Evolutionary conservation across 1,140 invertebrate genomes (phyloP).

Genomic region (Neocloeon triangulifer): DNA sequence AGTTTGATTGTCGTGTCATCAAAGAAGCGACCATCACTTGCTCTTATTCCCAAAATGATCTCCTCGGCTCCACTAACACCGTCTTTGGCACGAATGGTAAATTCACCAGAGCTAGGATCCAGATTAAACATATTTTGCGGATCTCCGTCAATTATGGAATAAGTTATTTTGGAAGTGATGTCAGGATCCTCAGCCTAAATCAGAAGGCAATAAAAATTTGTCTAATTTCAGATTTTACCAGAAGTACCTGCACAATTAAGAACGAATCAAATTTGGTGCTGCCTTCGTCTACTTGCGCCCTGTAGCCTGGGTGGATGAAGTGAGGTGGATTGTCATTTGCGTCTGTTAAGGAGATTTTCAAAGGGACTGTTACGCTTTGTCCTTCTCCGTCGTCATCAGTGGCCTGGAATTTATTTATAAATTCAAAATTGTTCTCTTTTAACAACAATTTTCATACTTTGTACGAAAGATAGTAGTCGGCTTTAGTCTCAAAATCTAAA

Average conservation of each 20-base stretch:
- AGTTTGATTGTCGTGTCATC: slow-evolving; percentile 48
- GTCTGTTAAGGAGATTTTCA: slow-evolving; percentile 56
- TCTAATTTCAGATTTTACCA: slow-evolving; percentile 2
- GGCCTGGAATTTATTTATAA: too few relatives aligned
- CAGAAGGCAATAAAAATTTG: slow-evolving; percentile 11
- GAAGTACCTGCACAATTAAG: not conserved
- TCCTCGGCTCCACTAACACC: not conserved
- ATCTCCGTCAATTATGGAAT: slow-evolving; percentile 43
- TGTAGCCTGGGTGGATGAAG: slow-evolving; percentile 47
- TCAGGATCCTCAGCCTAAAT: slow-evolving; percentile 57
- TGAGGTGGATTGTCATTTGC: slow-evolving; percentile 69
- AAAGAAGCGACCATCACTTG: slow-evolving; percentile 49
- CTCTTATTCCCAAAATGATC: slow-evolving; percentile 14
- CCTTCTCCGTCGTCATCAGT: slow-evolving; percentile 63
- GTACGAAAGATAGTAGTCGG: slow-evolving; percentile 63
- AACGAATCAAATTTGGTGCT: slow-evolving; percentile 59
- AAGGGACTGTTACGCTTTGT: slow-evolving; percentile 45
- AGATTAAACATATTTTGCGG: slow-evolving; percentile 38
- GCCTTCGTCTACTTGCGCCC: slow-evolving; percentile 62
- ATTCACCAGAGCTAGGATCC: slow-evolving; percentile 39
- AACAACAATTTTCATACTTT: slow-evolving; percentile 27
- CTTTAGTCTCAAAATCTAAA: slow-evolving; percentile 67
- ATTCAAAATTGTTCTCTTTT: not conserved
- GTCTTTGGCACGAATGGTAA: slow-evolving; percentile 15
- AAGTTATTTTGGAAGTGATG: slow-evolving; percentile 53